phyloP scores from a whole-genome alignment of 2,888 invertebrate genomes.

The Caenorhabditis uteleia region DNA sequence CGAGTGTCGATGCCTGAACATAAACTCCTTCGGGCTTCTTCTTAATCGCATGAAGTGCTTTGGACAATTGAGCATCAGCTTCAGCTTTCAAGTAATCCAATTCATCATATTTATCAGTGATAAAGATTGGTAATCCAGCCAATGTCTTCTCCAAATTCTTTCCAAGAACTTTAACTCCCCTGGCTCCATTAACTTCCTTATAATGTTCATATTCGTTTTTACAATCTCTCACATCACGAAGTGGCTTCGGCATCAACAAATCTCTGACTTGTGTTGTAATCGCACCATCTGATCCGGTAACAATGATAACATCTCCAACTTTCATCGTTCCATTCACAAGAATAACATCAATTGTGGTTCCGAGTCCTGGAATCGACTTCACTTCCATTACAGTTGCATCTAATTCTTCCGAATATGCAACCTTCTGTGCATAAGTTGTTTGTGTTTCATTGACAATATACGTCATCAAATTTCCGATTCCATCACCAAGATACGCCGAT shows the following conservation, averaged over 20 bases:
- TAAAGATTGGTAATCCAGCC: constrained; percentile 87
- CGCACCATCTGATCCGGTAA: constrained; percentile 97
- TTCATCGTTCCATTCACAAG: constrained; percentile 90
- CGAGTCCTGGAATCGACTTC: constrained; percentile 93
- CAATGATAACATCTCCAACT: constrained; percentile 90
- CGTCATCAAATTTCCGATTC: constrained; percentile 92
- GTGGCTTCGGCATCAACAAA: constrained; percentile 94
- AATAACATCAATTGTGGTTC: constrained; percentile 98
- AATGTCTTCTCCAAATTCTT: constrained; percentile 88
- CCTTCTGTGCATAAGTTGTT: constrained; percentile 83
- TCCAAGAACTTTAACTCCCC: constrained; percentile 96
- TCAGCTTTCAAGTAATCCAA: constrained; percentile 86
- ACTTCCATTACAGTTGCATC: constrained; percentile 79
- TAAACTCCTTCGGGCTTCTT: constrained; percentile 90
- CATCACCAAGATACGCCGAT: constrained; percentile 95
- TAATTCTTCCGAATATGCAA: constrained; percentile 87
- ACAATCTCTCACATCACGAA: constrained; percentile 93
- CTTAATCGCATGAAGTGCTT: constrained; percentile 89
- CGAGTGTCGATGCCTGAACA: constrained; percentile 99
- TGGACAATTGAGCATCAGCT: constrained; percentile 84
- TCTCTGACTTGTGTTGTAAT: constrained; percentile 96
- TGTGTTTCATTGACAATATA: constrained; percentile 92
- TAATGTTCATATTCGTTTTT: constrained; percentile 87
- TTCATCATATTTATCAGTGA: constrained; percentile 92
- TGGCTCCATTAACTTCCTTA: constrained; percentile 92